These are phyloP conservation scores for Spheniscus mendiculus DNA, from an alignment of 2,113 vertebrate genomes.

Conservation along the genomic window DNA sequence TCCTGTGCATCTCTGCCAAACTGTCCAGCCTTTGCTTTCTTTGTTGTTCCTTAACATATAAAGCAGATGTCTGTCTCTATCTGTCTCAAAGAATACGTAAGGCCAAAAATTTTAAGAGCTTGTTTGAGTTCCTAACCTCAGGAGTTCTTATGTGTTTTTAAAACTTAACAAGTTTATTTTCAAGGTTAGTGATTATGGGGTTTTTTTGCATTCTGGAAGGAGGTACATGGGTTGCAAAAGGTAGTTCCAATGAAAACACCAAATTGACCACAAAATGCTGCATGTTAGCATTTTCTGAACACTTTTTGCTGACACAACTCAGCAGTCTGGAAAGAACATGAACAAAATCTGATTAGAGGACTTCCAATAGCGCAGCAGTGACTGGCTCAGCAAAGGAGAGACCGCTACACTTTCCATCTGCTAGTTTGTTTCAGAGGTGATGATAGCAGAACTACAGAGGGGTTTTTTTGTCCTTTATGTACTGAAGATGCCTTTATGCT, in stretches of 20 bases:
- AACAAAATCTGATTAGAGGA: conserved; percentile 68
- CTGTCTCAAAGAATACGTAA: not conserved
- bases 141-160: not conserved
- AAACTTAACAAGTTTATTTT: conserved; percentile 12
- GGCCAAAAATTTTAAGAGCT: not conserved
- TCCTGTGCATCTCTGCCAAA: not conserved
- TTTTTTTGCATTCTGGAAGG: not conserved
- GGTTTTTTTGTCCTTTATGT: not conserved
- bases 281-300: conserved; percentile 56
- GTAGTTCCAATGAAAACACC: conserved; percentile 60
- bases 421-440: not conserved
- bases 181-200: not conserved
- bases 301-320: conserved; percentile 64
- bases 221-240: conserved; percentile 27
- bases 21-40: not conserved
- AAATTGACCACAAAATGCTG: conserved; percentile 44
- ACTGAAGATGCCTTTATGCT: not conserved
- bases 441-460: not conserved
- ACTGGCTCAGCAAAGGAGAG: not conserved
- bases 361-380: not conserved
- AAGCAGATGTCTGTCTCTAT: not conserved
- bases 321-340: conserved; percentile 31
- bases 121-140: not conserved
- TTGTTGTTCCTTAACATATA: not conserved
- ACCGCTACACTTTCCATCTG: not conserved